phyloP scores from a whole-genome alignment of 2,888 invertebrate species.

The Eupsilia transversa region DNA sequence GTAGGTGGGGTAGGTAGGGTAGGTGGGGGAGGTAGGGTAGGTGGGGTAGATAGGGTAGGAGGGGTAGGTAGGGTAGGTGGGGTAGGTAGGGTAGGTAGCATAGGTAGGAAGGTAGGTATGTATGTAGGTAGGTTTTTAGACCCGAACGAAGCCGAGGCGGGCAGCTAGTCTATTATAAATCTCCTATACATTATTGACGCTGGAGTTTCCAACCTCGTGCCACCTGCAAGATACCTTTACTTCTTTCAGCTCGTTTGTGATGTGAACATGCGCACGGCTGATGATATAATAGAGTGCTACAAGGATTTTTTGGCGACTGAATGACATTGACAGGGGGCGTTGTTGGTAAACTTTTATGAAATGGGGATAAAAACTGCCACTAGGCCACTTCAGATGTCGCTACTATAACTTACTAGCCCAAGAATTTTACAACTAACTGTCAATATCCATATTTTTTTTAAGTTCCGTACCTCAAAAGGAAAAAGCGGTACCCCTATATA shows the following conservation, averaged over 20 bases:
- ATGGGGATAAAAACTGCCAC: too few relatives aligned
- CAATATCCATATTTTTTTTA: neutral
- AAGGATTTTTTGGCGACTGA: neutral
- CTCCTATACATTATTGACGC: neutral
- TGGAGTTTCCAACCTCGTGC: neutral
- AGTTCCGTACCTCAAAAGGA: too few relatives aligned
- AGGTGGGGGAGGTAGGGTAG: too few relatives aligned
- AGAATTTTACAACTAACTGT: neutral
- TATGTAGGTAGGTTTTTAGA: too few relatives aligned
- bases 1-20: too few relatives aligned
- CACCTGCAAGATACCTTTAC: neutral
- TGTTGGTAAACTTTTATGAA: too few relatives aligned
- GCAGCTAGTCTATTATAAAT: neutral
- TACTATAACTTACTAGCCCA: neutral
- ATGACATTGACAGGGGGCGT: neutral
- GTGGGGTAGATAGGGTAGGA: too few relatives aligned
- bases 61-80: too few relatives aligned
- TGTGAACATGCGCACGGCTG: neutral
- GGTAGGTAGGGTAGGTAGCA: too few relatives aligned
- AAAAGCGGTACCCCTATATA: too few relatives aligned
- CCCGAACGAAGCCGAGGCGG: too few relatives aligned
- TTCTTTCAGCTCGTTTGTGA: neutral
- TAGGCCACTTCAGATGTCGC: neutral
- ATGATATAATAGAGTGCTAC: neutral
- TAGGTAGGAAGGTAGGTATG: too few relatives aligned